phyloP scores from a whole-genome alignment of 2,888 invertebrate species.

The Lepidocyrtinus sp. region DNA sequence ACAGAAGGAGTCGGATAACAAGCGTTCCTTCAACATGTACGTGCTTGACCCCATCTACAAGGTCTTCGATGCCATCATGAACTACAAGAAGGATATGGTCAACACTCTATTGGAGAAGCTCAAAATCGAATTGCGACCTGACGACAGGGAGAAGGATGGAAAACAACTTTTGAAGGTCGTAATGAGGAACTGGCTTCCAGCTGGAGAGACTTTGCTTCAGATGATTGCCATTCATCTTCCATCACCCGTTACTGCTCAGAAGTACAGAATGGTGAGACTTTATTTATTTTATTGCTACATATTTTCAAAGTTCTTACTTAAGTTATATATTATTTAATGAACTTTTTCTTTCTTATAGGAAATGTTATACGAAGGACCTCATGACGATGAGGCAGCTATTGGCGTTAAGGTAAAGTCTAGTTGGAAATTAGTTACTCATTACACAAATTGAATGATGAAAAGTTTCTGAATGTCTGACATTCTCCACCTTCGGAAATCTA shows the following conservation, averaged over 20 bases:
- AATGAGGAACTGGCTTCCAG: slow-evolving; percentile 99
- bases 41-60: slow-evolving; percentile 99
- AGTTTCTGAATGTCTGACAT: slow-evolving; percentile 62
- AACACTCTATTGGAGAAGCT: slow-evolving; percentile 90
- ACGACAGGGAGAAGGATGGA: slow-evolving; percentile 97
- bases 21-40: slow-evolving; percentile 99
- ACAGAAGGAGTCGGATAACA: slow-evolving; percentile 90
- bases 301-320: no score
- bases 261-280: slow-evolving; percentile 99
- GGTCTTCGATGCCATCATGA: slow-evolving; percentile 89
- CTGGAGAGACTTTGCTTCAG: slow-evolving; percentile 99
- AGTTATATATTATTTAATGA: no score
- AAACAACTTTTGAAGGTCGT: slow-evolving; percentile 96
- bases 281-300: no score
- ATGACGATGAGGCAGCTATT: slow-evolving; percentile 94
- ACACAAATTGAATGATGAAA: slow-evolving; percentile 57
- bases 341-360: no score
- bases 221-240: slow-evolving; percentile 99
- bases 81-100: slow-evolving; percentile 95
- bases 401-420: slow-evolving; percentile 82
- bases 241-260: slow-evolving; percentile 98
- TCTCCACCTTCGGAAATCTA: slow-evolving; percentile 47
- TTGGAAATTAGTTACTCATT: background rate
- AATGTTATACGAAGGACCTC: slow-evolving; percentile 99
- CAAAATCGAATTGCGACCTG: slow-evolving; percentile 91